Conservation (phyloP, 2,888 invertebrate species). For the Stenichneumon culpator region DNA sequence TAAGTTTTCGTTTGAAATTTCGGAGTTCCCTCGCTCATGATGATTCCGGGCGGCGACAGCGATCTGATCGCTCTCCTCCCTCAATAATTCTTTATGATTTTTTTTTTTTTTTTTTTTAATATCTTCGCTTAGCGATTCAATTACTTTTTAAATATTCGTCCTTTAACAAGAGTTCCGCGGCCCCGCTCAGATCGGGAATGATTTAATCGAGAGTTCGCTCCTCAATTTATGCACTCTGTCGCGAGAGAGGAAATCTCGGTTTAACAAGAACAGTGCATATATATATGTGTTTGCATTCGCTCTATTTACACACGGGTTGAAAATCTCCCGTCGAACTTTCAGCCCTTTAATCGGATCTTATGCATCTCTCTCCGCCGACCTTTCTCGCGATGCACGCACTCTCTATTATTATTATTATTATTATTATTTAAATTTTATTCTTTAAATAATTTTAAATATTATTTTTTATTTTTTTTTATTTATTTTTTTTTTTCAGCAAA, state of each 20-base stretch:
- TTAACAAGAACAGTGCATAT: neutral
- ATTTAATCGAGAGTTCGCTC: neutral
- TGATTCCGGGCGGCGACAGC: slow-evolving; percentile 58
- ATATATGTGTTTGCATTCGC: neutral
- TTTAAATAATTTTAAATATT: neutral
- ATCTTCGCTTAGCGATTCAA: neutral
- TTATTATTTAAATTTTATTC: slow-evolving; percentile 19
- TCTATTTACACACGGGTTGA: slow-evolving; percentile 34
- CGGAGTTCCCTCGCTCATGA: slow-evolving; percentile 80
- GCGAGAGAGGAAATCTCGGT: neutral
- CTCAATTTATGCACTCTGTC: neutral
- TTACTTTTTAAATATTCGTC: neutral
- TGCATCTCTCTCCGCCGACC: slow-evolving; percentile 63
- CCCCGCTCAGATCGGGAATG: neutral
- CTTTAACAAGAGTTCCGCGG: neutral
- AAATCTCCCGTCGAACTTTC: slow-evolving; percentile 56
- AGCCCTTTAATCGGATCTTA: slow-evolving; percentile 73
- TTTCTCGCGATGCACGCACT: slow-evolving; percentile 25
- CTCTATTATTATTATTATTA: slow-evolving; percentile 15
- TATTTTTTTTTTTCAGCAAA: neutral
- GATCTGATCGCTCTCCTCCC: neutral
- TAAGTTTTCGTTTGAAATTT: slow-evolving; percentile 76
- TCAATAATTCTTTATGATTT: neutral
- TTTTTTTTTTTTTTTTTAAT: slow-evolving; percentile 7
- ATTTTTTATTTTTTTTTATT: slow-evolving; percentile 1